Base-by-base conservation (phyloP, 2,888 invertebrate species). In the Neoascia interrupta region DNA sequence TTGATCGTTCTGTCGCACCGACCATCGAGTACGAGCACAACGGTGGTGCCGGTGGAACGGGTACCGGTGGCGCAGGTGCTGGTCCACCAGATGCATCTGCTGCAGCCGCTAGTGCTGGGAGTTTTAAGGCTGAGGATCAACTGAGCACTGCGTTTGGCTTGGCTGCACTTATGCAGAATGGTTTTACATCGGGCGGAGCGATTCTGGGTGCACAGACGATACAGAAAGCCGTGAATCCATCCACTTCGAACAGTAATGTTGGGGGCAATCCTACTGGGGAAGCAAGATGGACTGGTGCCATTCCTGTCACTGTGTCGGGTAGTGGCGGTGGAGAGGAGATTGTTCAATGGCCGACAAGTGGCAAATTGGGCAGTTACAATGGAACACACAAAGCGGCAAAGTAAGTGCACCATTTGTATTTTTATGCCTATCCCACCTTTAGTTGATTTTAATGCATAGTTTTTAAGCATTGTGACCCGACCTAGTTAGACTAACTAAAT, bases 281-380 rank as follows among this genome's bases (percentile, higher is more conserved):
- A 21, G 18, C 60, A 5, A 39, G 79, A 75, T 94, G 94, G 94
- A 91, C 93, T 81, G 91, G 61, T 1, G 49, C 92, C 51, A 93
- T 92, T 83, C 93, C 94, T 82, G 93, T 94, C 85, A 90, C 91
- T 15, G 66, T 79, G 21, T 43, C 79, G 1, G 82, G 81, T 70
- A 81, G 81, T 28, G 60, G 68, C 15, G 82, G 81, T 28, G 60
- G 68, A 13, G 81, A 81, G 23, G 83, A 82, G 34, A 84, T 87
- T 56, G 87, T 87, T 13, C 87, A 87, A 80, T 87, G 87, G 87
- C 86, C 87, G 93, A 94, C 94, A 74, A 92, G 93, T 85, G 95
- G 95, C 36, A 94, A 94, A 88, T 92, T 95, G 76, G 95, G 95
- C 60, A 93, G 94, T 82, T 95, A 94, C 89, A 94, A 94, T 89